These are phyloP conservation scores for Emmelina monodactyla DNA, from an alignment of 2,888 invertebrate genomes.

Conservation along the genomic window DNA sequence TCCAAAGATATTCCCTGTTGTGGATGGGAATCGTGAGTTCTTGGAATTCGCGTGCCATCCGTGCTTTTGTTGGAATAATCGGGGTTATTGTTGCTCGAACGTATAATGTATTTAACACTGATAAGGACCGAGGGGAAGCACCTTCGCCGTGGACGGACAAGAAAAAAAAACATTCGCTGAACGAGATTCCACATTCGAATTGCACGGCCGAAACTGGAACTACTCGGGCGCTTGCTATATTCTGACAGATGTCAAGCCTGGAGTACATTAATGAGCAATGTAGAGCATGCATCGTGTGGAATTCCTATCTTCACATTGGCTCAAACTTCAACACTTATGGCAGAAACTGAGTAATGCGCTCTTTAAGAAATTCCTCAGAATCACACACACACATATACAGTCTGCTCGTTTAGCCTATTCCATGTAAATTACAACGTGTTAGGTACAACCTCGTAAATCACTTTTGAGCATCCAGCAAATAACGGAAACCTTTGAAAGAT, in stretches of 20 bases:
- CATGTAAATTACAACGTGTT: neutral
- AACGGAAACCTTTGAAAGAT: neutral
- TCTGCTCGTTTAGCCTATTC: neutral
- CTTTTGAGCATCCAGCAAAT: neutral
- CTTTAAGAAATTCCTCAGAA: neutral
- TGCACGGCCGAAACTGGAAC: no score
- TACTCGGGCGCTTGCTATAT: no score
- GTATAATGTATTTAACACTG: no score
- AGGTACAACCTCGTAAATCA: constrained; percentile 1
- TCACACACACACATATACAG: neutral
- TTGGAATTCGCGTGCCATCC: constrained; percentile 60
- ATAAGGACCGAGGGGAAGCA: neutral
- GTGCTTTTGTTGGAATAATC: constrained; percentile 32
- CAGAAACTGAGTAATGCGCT: neutral
- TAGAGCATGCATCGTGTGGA: no score
- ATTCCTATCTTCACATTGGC: no score
- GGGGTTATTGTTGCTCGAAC: constrained; percentile 26
- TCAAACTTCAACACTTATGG: no score
- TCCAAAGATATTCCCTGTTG: constrained; percentile 31
- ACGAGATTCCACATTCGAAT: no score
- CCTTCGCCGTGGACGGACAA: neutral
- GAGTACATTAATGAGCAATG: no score
- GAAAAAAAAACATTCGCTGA: neutral
- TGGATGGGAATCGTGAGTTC: constrained; percentile 54
- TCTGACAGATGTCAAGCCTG: no score